A percentile compares a stretch with the other conserved stretches of the same genome.
Evolutionary conservation across 1,140 invertebrate genomes (phyloP).

Genomic region (Anthonomus grandis): DNA sequence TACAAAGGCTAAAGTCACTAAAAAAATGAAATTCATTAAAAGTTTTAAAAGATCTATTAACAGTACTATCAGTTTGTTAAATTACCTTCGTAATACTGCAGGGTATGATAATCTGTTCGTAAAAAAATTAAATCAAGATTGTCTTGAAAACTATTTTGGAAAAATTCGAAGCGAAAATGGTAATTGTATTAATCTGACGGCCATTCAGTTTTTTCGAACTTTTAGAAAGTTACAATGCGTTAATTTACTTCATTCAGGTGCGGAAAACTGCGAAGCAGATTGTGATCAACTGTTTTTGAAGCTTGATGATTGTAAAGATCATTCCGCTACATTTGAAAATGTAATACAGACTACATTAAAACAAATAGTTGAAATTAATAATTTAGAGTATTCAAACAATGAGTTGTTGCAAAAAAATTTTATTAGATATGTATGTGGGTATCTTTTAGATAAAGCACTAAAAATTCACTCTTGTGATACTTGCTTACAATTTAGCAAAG

Average conservation of each 20-base stretch:
- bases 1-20: too few relatives aligned
- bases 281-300: background rate
- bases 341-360: background rate
- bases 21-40: too few relatives aligned
- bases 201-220: too few relatives aligned
- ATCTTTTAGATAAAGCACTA: background rate
- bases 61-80: too few relatives aligned
- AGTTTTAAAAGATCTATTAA: too few relatives aligned
- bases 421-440: too few relatives aligned
- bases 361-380: background rate
- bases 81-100: constrained; percentile 1
- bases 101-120: background rate
- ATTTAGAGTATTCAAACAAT: background rate
- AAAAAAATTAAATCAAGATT: background rate
- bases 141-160: too few relatives aligned
- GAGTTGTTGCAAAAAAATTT: background rate
- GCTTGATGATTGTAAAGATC: background rate
- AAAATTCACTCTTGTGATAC: background rate
- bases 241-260: background rate
- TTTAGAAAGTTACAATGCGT: too few relatives aligned
- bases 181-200: too few relatives aligned
- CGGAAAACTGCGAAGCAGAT: too few relatives aligned
- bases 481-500: constrained; percentile 1
- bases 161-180: too few relatives aligned
- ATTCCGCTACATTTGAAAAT: background rate